phyloP scores from a whole-genome alignment of 1,140 invertebrate genomes.

The Potamilus streckersoni region DNA sequence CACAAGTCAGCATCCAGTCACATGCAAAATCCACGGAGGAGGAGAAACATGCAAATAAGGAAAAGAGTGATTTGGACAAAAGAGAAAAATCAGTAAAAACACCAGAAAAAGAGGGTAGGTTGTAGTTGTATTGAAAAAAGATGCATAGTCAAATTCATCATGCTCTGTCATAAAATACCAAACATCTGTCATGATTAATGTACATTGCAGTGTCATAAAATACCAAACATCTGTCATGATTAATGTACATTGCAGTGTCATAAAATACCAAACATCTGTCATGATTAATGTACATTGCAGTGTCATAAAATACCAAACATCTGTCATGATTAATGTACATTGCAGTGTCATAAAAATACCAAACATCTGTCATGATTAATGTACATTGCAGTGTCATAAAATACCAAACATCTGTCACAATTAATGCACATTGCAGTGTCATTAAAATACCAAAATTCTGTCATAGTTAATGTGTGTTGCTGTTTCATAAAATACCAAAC shows the following conservation, averaged over 20 bases:
- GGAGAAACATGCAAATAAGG: not conserved
- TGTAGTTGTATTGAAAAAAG: not conserved
- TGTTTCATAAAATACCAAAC: too few relatives aligned
- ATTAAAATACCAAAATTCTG: too few relatives aligned
- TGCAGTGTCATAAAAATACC: too few relatives aligned
- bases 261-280: not conserved
- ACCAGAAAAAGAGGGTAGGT: not conserved
- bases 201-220: not conserved
- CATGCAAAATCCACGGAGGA: conserved; percentile 1
- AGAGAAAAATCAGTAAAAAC: conserved; percentile 3
- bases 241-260: not conserved
- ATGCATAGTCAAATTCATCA: not conserved
- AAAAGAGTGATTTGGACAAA: not conserved
- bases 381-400: too few relatives aligned
- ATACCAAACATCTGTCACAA: too few relatives aligned
- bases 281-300: not conserved
- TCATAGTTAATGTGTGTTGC: too few relatives aligned
- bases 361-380: too few relatives aligned
- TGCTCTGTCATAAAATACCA: not conserved
- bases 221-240: not conserved
- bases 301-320: too few relatives aligned
- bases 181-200: not conserved
- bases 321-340: too few relatives aligned
- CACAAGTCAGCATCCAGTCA: not conserved
- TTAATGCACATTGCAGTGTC: too few relatives aligned